Conservation (phyloP, 2,113 vertebrate species). For the Bubo bubo region DNA sequence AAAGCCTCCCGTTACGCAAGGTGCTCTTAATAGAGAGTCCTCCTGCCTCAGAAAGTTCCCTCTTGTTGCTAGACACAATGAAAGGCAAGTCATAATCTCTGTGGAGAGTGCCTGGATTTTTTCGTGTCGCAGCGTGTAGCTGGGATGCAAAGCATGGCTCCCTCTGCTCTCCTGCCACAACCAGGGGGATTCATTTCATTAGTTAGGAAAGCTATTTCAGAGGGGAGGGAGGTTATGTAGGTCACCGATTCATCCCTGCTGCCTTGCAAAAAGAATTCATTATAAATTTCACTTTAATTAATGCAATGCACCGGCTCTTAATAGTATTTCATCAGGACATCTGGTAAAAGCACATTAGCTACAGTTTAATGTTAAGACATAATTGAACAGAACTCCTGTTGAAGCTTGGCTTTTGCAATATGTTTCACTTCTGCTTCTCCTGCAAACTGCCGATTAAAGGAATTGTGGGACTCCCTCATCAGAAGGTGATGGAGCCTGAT, state of each 20-base stretch:
- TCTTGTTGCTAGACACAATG: neutral
- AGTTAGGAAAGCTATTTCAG: neutral
- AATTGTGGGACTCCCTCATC: neutral
- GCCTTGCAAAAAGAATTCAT: constrained; percentile 52
- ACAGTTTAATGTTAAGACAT: constrained; percentile 7
- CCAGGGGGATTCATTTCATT: constrained; percentile 35
- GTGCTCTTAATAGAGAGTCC: neutral
- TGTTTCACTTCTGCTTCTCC: neutral
- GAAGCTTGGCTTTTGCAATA: constrained; percentile 18
- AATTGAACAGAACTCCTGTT: constrained; percentile 25
- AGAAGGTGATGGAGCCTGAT: neutral
- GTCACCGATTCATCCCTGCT: constrained; percentile 29
- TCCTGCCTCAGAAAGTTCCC: neutral
- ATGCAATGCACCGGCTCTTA: neutral
- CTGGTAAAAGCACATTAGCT: constrained; percentile 56
- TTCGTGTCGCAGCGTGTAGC: neutral
- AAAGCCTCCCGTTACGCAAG: neutral
- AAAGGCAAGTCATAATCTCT: neutral
- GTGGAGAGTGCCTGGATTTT: neutral
- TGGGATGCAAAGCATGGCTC: neutral
- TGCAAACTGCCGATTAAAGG: neutral
- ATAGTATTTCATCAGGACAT: constrained; percentile 53
- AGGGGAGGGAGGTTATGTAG: constrained; percentile 21
- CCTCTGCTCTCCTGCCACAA: neutral
- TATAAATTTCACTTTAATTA: constrained; percentile 64